Conservation (phyloP, 2,888 invertebrate genomes). For the Tachina lurida region DNA sequence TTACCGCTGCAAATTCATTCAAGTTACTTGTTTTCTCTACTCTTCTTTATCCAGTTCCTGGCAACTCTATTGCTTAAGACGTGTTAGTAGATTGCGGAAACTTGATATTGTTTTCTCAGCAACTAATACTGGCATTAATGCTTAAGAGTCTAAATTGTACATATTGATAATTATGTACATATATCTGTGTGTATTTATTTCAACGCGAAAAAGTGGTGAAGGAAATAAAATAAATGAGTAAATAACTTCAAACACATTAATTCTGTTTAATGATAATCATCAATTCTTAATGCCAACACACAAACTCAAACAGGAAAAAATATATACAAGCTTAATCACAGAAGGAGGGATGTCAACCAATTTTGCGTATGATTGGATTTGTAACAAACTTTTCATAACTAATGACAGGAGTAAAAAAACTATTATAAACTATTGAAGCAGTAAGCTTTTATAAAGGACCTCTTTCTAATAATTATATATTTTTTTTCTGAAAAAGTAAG, state of each 20-base stretch:
- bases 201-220: conserved; percentile 22
- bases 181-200: not conserved
- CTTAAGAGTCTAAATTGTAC: not conserved
- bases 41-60: too few species aligned
- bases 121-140: not conserved
- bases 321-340: not conserved
- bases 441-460: too few species aligned
- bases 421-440: too few species aligned
- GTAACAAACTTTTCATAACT: not conserved
- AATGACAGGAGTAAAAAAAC: too few species aligned
- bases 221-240: conserved; percentile 51
- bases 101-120: conserved; percentile 20
- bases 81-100: conserved; percentile 9
- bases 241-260: conserved; percentile 64
- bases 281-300: conserved; percentile 27
- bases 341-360: not conserved
- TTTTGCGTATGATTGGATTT: not conserved
- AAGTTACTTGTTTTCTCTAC: too few species aligned
- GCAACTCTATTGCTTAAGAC: not conserved
- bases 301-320: conserved; percentile 1
- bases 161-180: not conserved
- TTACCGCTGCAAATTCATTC: too few species aligned
- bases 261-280: conserved; percentile 59
- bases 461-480: too few species aligned
- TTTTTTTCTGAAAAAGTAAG: too few species aligned